phyloP scores from a whole-genome alignment of 2,113 vertebrate genomes.

The Tupaia tana region DNA sequence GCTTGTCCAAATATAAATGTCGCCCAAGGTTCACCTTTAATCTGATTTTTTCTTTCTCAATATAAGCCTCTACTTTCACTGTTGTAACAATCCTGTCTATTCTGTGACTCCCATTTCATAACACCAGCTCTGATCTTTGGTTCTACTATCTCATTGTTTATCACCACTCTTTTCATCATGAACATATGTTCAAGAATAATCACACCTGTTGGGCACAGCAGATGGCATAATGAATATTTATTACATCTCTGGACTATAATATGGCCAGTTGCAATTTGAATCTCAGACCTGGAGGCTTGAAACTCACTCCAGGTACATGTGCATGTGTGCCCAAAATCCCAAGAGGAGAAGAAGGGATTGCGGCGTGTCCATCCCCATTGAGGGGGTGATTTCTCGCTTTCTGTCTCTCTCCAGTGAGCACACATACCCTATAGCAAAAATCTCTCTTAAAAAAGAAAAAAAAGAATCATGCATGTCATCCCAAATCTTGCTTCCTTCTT shows the following conservation, averaged over 20 bases:
- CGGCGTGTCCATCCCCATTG: too few relatives aligned
- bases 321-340: too few relatives aligned
- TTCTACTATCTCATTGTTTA: not conserved
- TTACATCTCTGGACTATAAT: too few relatives aligned
- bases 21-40: not conserved
- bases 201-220: not conserved
- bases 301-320: too few relatives aligned
- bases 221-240: too few relatives aligned
- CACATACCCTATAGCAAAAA: too few relatives aligned
- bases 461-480: not conserved
- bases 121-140: not conserved
- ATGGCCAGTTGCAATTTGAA: too few relatives aligned
- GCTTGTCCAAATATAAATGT: not conserved
- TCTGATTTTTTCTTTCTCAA: not conserved
- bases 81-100: not conserved
- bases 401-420: too few relatives aligned
- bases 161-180: not conserved
- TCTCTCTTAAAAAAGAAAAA: not conserved
- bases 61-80: not conserved
- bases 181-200: not conserved
- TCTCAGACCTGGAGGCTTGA: too few relatives aligned
- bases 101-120: not conserved
- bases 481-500: not conserved
- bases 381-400: too few relatives aligned
- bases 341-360: too few relatives aligned